These are phyloP conservation scores for Dipus sagitta DNA, from an alignment of 2,797 vertebrate species.

Conservation along the genomic window DNA sequence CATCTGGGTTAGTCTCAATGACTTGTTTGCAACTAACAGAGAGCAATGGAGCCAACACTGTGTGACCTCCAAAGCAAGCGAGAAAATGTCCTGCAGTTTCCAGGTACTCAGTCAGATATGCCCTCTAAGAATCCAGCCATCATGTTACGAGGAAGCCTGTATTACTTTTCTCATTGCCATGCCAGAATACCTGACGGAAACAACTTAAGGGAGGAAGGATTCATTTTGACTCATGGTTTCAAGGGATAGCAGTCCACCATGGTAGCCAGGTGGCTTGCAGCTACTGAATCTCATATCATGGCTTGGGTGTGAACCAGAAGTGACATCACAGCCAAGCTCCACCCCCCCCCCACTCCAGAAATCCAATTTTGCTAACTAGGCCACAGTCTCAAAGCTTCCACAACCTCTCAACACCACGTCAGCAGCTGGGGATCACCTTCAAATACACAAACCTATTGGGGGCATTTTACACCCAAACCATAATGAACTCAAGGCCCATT, in stretches of 20 bases:
- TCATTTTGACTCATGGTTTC: neutral
- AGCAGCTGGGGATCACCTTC: neutral
- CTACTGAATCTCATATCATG: neutral
- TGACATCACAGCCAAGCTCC: neutral
- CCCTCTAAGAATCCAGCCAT: neutral
- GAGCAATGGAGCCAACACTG: neutral
- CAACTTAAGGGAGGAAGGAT: neutral
- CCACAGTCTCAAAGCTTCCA: neutral
- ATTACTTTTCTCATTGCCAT: neutral
- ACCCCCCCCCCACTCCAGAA: no score
- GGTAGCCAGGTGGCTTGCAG: neutral
- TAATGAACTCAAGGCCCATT: neutral
- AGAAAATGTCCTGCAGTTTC: neutral
- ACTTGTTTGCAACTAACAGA: neutral
- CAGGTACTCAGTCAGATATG: no score
- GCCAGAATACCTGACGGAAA: neutral
- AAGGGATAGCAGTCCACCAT: neutral
- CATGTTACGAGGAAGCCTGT: neutral
- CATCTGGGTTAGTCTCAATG: neutral
- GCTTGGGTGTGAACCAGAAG: neutral
- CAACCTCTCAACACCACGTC: neutral
- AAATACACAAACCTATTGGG: neutral
- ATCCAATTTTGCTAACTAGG: neutral
- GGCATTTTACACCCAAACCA: neutral
- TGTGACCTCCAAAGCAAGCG: neutral